Conservation (phyloP, 1,140 invertebrate genomes). For the Chlorops oryzae region DNA sequence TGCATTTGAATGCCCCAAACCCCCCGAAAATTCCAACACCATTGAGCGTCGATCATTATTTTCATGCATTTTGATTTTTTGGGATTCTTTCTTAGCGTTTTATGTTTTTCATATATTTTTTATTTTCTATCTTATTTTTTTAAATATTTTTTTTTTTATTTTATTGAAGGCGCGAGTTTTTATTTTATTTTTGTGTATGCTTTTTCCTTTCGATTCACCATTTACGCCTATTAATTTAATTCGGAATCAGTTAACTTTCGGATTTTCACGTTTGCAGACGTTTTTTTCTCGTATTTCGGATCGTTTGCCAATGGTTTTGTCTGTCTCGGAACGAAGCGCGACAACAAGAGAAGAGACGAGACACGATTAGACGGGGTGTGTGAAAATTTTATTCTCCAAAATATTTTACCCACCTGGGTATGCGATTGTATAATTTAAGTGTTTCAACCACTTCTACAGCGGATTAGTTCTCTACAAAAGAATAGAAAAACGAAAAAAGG, state of each 20-base stretch:
- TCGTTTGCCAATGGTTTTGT: no score
- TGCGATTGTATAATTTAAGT: no score
- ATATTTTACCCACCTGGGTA: no score
- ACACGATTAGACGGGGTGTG: conserved; percentile 4
- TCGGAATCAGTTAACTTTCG: conserved; percentile 43
- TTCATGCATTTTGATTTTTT: conserved; percentile 48
- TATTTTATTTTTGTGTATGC: neutral
- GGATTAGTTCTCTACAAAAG: no score
- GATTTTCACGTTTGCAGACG: conserved; percentile 47
- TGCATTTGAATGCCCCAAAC: no score
- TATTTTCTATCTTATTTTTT: no score
- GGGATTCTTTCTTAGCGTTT: no score
- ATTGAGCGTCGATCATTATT: conserved; percentile 45
- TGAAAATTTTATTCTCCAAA: no score
- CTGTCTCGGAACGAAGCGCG: conserved; percentile 22
- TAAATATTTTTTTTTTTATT: conserved; percentile 17
- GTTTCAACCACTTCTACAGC: no score
- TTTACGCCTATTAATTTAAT: conserved; percentile 9
- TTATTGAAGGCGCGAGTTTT: conserved; percentile 9
- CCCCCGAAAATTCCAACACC: no score
- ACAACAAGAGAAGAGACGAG: neutral
- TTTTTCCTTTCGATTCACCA: neutral
- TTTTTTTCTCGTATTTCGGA: neutral
- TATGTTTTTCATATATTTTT: no score
- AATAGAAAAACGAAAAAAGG: no score